A percentile compares a stretch with the other conserved stretches of the same genome.
phyloP scores from a whole-genome alignment of 1,140 invertebrate species.

The Oreohelix idahoensis region DNA sequence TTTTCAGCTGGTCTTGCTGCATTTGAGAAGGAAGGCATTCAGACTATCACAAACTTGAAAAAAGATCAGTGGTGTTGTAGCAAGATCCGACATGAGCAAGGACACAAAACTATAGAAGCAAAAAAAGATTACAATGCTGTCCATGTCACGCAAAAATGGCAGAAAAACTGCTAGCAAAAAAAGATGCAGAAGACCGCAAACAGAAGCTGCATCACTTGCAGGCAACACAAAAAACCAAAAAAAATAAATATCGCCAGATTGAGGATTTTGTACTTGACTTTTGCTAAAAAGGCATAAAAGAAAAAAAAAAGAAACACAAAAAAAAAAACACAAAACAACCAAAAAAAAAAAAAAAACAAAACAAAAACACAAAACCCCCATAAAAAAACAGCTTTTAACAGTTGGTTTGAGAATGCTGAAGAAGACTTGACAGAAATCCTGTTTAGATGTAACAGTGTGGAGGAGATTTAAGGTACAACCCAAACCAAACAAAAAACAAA shows the following conservation, averaged over 20 bases:
- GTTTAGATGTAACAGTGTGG: slow-evolving; percentile 87
- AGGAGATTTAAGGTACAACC: slow-evolving; percentile 78
- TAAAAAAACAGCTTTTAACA: slow-evolving; percentile 99
- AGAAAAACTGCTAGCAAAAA: slow-evolving; percentile 89
- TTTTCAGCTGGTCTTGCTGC: slow-evolving; percentile 93
- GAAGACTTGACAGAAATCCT: slow-evolving; percentile 99
- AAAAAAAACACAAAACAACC: no score
- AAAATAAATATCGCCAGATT: slow-evolving; percentile 94
- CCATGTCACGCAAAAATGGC: slow-evolving; percentile 88
- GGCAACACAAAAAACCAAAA: no score
- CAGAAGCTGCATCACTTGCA: slow-evolving; percentile 93
- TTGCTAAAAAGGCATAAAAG: slow-evolving; percentile 99
- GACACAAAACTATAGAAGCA: slow-evolving; percentile 89
- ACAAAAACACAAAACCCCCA: no score
- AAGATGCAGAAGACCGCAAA: slow-evolving; percentile 93
- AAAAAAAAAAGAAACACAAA: no score
- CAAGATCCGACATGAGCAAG: slow-evolving; percentile 95
- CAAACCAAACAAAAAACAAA: no score
- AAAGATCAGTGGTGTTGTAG: slow-evolving; percentile 94
- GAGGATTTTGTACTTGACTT: slow-evolving; percentile 98
- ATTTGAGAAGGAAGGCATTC: slow-evolving; percentile 99
- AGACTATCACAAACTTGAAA: slow-evolving; percentile 94
- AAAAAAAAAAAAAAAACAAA: no score
- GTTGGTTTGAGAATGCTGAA: slow-evolving; percentile 99
- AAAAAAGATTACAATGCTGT: slow-evolving; percentile 93